A percentile compares a stretch with the other conserved stretches of the same genome.
These are phyloP conservation scores for Cercopithecus mona DNA, from an alignment of 2,113 vertebrate genomes.

Conservation along the genomic window DNA sequence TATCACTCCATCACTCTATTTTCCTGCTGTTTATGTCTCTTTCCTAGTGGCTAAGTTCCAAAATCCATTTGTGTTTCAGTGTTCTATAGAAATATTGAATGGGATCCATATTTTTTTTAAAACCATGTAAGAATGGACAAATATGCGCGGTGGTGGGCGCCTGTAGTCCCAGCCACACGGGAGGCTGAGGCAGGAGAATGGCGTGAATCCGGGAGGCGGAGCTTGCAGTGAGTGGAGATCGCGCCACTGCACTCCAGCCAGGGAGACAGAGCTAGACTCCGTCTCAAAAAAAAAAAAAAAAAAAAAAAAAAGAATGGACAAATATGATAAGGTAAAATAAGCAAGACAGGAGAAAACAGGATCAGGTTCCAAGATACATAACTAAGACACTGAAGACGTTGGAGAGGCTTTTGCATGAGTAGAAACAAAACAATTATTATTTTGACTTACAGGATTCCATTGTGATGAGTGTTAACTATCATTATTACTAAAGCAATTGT, in stretches of 20 bases:
- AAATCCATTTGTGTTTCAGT: background rate
- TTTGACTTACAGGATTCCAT: background rate
- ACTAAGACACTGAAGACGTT: background rate
- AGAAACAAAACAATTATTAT: background rate
- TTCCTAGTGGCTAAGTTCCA: background rate
- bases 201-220: no score
- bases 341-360: background rate
- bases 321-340: background rate
- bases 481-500: background rate
- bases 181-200: no score
- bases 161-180: no score
- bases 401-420: background rate
- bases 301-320: background rate
- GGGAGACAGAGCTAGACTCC: no score
- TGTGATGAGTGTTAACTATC: background rate
- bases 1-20: background rate
- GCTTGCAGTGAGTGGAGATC: no score
- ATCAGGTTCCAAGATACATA: background rate
- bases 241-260: no score
- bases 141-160: no score
- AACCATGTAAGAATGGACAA: background rate
- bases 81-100: background rate
- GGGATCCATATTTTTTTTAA: background rate
- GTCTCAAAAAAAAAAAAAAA: no score
- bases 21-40: background rate